Percentiles rank a stretch among this genome's conserved stretches.
phyloP scores from a whole-genome alignment of 2,113 vertebrate genomes.

The Menidia beryllina region DNA sequence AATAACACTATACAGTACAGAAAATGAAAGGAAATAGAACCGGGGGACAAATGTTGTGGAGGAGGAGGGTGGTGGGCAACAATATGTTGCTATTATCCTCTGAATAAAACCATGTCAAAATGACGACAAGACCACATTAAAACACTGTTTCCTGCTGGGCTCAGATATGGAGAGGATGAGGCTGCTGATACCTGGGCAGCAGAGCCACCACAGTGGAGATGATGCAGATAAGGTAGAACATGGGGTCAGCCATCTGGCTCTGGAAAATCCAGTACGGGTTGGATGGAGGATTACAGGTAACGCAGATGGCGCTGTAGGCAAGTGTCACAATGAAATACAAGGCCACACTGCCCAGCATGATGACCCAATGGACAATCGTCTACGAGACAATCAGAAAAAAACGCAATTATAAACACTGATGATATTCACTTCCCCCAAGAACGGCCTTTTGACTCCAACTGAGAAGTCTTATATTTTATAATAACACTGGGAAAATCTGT shows the following conservation, averaged over 20 bases:
- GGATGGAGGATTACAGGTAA: slow-evolving; percentile 88
- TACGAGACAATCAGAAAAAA: slow-evolving; percentile 56
- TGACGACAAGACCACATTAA: not conserved
- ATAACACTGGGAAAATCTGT: not conserved
- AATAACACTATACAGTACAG: not conserved
- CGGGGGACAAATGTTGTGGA: not conserved
- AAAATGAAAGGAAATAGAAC: no score
- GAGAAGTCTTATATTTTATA: not conserved
- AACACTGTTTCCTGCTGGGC: not conserved
- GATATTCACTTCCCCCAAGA: not conserved
- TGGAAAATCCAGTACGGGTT: slow-evolving; percentile 91
- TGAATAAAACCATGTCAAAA: not conserved
- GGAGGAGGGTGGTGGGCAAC: not conserved
- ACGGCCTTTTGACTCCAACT: not conserved
- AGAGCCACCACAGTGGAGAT: slow-evolving; percentile 87
- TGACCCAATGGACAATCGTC: slow-evolving; percentile 86
- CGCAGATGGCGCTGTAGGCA: slow-evolving; percentile 84
- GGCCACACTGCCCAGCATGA: slow-evolving; percentile 86
- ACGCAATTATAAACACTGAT: not conserved
- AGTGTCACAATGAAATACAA: slow-evolving; percentile 85
- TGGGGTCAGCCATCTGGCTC: slow-evolving; percentile 86
- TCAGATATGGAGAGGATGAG: not conserved
- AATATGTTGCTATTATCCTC: not conserved
- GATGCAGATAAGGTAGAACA: slow-evolving; percentile 89
- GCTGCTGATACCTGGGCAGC: slow-evolving; percentile 87